Evolutionary conservation across 2,888 invertebrate species (phyloP), one percentile per base, ranked within the genome.

Genomic region (Diplazon laetatorius): DNA sequence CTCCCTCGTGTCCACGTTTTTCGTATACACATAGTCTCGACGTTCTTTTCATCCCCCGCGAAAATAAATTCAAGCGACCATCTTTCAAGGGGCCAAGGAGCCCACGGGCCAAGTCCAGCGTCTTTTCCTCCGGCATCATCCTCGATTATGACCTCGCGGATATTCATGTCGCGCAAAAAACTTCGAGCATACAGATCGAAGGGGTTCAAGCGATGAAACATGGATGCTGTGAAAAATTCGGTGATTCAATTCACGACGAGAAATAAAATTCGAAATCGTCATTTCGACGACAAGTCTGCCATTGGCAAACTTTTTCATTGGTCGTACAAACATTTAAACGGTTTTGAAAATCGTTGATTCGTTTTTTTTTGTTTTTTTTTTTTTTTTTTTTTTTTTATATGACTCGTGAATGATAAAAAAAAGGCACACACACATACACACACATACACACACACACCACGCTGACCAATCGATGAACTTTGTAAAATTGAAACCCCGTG

Each of bases 1-100:
- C 55, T 68, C 44, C 16, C 25, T 68, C 30, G 55, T 55, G 52
- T 55, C 4, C 68, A 50, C 22, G 10, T 14, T 42, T 16, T n/a
- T n/a, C n/a, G n/a, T n/a, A n/a, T n/a, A n/a, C 37, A 52, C 14
- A 68, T 68, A 68, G 22, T 22, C 18, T 9, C 25, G 16, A n/a
- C 55, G 39, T 42, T 55, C 55, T 55, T n/a, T 48, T 46, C 68
- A 68, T 68, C 68, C 68, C n/a, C n/a, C n/a, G n/a, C 68, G 37
- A 72, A 50, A 68, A 72, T 69, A 63, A 73, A 77, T 50, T 69
- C 62, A 50, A 69, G 42, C 42, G 22, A 37, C 12, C n/a, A 57
- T 46, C 62, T 35, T 55, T 14, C 37, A 25, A 48, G 77, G n/a
- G 68, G 50, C 68, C 68, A 59, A 73, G 73, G 62, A 55, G 68